phyloP scores from a whole-genome alignment of 2,797 vertebrate species.

The Acanthurus tractus region DNA sequence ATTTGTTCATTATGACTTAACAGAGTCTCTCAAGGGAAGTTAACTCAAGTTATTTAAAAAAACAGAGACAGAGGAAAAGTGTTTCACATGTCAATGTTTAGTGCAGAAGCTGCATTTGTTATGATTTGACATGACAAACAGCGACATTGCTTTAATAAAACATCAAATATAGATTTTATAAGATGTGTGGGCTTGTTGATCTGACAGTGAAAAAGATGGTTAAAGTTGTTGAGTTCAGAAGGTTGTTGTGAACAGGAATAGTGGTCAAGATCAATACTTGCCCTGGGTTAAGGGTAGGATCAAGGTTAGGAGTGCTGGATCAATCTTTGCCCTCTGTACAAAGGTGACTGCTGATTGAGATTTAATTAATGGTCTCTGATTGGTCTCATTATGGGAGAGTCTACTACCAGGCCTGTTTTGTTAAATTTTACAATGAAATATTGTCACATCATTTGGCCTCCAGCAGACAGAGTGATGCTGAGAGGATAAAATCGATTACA shows the following conservation, averaged over 20 bases:
- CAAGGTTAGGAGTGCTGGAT: constrained; percentile 41
- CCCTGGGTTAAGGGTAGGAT: constrained; percentile 43
- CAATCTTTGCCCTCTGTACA: constrained; percentile 29
- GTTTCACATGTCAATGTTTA: neutral
- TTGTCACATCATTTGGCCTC: constrained; percentile 24
- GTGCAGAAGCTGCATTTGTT: neutral
- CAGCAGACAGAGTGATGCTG: constrained; percentile 9
- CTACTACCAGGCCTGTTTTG: neutral
- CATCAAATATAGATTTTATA: constrained; percentile 20
- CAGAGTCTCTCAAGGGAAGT: neutral
- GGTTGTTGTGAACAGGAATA: constrained; percentile 43
- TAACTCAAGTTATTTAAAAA: neutral
- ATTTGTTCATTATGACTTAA: neutral
- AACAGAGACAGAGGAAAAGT: neutral
- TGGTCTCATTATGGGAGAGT: constrained; percentile 4
- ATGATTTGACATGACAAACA: neutral
- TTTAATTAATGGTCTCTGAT: constrained; percentile 36
- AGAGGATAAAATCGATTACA: constrained; percentile 39
- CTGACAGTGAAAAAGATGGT: constrained; percentile 22
- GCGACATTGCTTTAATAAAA: constrained; percentile 7
- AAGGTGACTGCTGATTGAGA: constrained; percentile 29
- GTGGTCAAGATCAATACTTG: constrained; percentile 57
- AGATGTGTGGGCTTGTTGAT: constrained; percentile 13
- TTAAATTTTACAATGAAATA: neutral
- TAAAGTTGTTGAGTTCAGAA: constrained; percentile 47